These are phyloP conservation scores for Brachionus calyciflorus DNA, from an alignment of 1,140 invertebrate species.

Conservation along the genomic window DNA sequence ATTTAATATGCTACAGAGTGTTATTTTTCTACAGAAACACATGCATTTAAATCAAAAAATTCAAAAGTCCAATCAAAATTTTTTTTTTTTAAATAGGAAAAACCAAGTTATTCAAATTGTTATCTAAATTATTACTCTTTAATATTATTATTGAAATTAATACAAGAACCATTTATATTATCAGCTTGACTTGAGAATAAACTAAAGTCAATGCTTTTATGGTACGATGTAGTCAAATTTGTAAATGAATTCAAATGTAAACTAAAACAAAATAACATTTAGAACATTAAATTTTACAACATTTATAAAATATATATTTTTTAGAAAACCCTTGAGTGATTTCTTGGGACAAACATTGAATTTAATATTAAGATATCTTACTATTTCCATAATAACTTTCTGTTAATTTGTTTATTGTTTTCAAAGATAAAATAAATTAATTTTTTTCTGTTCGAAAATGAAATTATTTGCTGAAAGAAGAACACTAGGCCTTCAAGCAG, in stretches of 20 bases:
- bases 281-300: conserved; percentile 46
- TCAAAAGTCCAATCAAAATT: too few relatives aligned
- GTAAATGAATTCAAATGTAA: conserved; percentile 45
- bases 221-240: conserved; percentile 41
- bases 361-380: conserved; percentile 21
- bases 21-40: too few relatives aligned
- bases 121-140: conserved; percentile 38
- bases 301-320: conserved; percentile 47
- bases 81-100: too few relatives aligned
- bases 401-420: neutral
- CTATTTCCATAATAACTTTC: conserved; percentile 39
- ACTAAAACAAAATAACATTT: conserved; percentile 39
- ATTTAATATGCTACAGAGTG: too few relatives aligned
- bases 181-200: conserved; percentile 38
- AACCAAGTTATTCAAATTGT: too few relatives aligned
- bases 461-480: neutral
- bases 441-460: too few relatives aligned
- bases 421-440: neutral
- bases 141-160: neutral
- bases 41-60: too few relatives aligned
- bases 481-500: too few relatives aligned
- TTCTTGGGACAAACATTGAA: too few relatives aligned
- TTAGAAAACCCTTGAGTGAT: conserved; percentile 47
- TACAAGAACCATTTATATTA: neutral
- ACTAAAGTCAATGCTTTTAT: conserved; percentile 42